These are phyloP conservation scores for Lasiurus borealis DNA, from an alignment of 2,113 vertebrate species.

Conservation along the genomic window DNA sequence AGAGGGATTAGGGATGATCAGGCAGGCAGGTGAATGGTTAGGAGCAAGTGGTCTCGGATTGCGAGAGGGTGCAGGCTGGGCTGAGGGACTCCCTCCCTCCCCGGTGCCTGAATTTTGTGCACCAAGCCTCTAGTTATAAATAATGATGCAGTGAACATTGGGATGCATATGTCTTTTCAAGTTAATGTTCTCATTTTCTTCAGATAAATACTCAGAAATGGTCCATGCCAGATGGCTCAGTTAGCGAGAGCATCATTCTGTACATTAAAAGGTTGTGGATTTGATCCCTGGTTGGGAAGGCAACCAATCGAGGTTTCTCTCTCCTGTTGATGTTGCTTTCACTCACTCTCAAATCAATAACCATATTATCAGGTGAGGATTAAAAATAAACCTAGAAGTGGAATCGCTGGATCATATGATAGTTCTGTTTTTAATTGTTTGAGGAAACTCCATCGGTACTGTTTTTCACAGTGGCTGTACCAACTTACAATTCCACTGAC, in stretches of 20 bases:
- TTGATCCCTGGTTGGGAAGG: neutral
- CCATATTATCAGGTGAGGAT: neutral
- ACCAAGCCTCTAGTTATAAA: neutral
- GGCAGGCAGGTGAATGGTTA: too few relatives aligned
- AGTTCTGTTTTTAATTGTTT: neutral
- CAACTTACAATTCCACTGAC: neutral
- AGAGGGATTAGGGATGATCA: too few relatives aligned
- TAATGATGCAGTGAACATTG: neutral
- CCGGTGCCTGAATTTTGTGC: too few relatives aligned
- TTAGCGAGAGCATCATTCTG: accelerated
- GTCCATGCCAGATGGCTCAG: neutral
- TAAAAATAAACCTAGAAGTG: neutral
- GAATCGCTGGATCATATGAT: neutral
- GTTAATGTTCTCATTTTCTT: neutral
- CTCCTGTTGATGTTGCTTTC: too few relatives aligned
- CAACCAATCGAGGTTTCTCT: neutral
- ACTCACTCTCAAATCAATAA: neutral
- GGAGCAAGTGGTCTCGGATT: too few relatives aligned
- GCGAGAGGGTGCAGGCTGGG: too few relatives aligned
- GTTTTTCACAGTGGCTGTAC: neutral
- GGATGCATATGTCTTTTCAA: neutral
- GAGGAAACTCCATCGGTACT: neutral
- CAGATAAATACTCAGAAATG: neutral
- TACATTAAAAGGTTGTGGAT: neutral
- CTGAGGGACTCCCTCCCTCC: too few relatives aligned